Conservation (phyloP, 2,797 vertebrate genomes). For the Xiphorhynchus erythropygius region DNA sequence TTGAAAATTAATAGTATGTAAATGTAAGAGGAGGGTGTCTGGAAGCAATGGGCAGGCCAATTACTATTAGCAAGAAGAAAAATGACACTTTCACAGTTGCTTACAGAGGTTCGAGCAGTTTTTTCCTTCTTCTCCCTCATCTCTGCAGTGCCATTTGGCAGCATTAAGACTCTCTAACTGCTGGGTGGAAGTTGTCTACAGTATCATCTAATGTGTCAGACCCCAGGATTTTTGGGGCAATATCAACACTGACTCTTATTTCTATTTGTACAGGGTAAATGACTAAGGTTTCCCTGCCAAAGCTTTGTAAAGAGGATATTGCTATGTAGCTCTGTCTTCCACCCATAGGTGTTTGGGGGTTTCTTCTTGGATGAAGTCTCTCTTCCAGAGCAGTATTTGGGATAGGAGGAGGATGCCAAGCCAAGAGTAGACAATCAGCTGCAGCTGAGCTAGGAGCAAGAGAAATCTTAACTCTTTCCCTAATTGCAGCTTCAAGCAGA, state of each 20-base stretch:
- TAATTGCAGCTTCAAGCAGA: slow-evolving; percentile 43
- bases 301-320: slow-evolving; percentile 71
- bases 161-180: neutral
- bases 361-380: slow-evolving; percentile 61
- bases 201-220: slow-evolving; percentile 71
- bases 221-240: slow-evolving; percentile 66
- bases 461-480: slow-evolving; percentile 58
- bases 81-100: slow-evolving; percentile 48
- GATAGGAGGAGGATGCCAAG: neutral
- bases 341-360: slow-evolving; percentile 72
- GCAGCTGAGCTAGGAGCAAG: slow-evolving; percentile 27
- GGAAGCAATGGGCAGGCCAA: slow-evolving; percentile 34
- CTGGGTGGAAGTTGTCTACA: slow-evolving; percentile 65
- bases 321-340: slow-evolving; percentile 51
- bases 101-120: neutral
- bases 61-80: slow-evolving; percentile 54
- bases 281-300: slow-evolving; percentile 64
- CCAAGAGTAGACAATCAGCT: slow-evolving; percentile 51
- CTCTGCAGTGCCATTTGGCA: slow-evolving; percentile 61
- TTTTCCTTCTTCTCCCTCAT: slow-evolving; percentile 34
- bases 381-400: neutral
- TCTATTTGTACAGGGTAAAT: slow-evolving; percentile 66
- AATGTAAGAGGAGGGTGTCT: slow-evolving; percentile 49
- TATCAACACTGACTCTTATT: slow-evolving; percentile 64
- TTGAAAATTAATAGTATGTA: slow-evolving; percentile 70